Percentiles rank a stretch among this genome's conserved stretches.
These are phyloP conservation scores for Cetoscarus ocellatus DNA, from an alignment of 2,797 vertebrate species.

Conservation along the genomic window DNA sequence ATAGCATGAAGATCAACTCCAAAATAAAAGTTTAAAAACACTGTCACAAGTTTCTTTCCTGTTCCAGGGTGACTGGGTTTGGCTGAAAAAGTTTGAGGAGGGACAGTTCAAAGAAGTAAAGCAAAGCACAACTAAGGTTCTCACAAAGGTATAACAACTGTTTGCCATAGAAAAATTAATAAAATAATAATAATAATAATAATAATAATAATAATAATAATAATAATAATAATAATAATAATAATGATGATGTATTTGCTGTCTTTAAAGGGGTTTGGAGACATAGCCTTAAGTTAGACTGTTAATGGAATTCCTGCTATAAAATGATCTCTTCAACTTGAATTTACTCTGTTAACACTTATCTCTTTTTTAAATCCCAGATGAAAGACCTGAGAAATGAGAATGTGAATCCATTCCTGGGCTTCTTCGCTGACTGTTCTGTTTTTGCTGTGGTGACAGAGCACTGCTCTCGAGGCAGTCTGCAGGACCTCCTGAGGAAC, in stretches of 20 bases:
- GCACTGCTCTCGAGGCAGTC: conserved; percentile 88
- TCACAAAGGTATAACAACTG: conserved; percentile 87
- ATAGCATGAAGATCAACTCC: too few species aligned
- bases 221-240: too few species aligned
- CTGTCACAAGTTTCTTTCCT: not conserved
- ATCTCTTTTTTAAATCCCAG: conserved; percentile 57
- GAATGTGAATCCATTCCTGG: conserved; percentile 89
- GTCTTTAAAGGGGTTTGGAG: not conserved
- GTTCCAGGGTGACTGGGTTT: conserved; percentile 92
- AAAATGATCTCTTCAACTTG: too few species aligned
- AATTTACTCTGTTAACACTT: not conserved
- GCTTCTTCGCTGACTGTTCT: conserved; percentile 85
- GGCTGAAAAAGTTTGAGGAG: conserved; percentile 90
- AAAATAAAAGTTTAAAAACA: not conserved
- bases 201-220: too few species aligned
- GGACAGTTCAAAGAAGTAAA: conserved; percentile 84
- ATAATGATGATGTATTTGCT: too few species aligned
- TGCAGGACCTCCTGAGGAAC: conserved; percentile 88
- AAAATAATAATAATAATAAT: too few species aligned
- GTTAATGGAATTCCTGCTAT: not conserved
- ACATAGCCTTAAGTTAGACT: not conserved
- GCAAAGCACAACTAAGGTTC: conserved; percentile 86
- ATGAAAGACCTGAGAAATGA: conserved; percentile 91
- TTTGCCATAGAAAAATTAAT: too few species aligned
- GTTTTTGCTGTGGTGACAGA: conserved; percentile 89